Conservation (phyloP, 2,797 vertebrate species). For the Capromys pilorides region DNA sequence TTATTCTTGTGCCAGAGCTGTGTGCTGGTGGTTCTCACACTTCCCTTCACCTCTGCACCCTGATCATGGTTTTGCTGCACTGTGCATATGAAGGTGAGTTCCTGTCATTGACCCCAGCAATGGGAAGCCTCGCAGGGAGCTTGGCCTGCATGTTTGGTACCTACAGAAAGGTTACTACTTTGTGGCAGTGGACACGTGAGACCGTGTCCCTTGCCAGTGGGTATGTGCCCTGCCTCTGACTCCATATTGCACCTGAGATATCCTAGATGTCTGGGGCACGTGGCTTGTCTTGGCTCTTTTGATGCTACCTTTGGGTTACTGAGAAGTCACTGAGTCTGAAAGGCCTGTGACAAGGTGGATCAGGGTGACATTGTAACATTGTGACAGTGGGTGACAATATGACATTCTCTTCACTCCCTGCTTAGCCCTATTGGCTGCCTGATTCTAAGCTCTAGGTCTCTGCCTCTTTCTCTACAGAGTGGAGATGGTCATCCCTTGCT, state of each 20-base stretch:
- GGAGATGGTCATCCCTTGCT: neutral
- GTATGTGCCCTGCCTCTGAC: neutral
- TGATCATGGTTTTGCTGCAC: neutral
- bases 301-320: neutral
- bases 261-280: neutral
- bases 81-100: neutral
- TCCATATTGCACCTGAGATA: neutral
- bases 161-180: neutral
- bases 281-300: neutral
- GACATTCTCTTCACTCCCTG: neutral
- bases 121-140: neutral
- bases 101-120: neutral
- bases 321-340: neutral
- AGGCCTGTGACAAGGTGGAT: neutral
- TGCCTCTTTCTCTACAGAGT: neutral
- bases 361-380: too few species aligned
- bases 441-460: neutral
- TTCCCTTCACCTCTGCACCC: fast-evolving
- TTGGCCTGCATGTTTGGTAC: neutral
- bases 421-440: neutral
- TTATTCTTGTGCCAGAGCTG: neutral
- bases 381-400: too few species aligned
- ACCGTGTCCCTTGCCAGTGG: neutral
- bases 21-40: neutral
- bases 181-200: neutral